Percentiles rank a stretch among this genome's conserved stretches.
phyloP scores from a whole-genome alignment of 2,113 vertebrate genomes.

The Rallus limicola region DNA sequence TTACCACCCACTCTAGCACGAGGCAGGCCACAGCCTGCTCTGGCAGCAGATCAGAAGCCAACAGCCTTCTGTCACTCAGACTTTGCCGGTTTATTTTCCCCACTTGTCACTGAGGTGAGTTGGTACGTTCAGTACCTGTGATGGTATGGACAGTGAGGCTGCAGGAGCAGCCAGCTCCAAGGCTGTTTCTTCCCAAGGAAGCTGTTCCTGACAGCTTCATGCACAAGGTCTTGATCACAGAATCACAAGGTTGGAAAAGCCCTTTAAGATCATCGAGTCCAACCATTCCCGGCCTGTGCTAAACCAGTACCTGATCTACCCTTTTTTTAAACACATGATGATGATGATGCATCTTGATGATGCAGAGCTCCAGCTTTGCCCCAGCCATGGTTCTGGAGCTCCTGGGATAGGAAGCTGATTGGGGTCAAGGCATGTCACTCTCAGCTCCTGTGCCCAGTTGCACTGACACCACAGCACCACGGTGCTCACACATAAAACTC shows the following conservation, averaged over 20 bases:
- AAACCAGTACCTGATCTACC: too few species aligned
- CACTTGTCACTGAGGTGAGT: neutral
- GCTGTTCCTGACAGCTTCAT: neutral
- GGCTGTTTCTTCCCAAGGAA: fast-evolving
- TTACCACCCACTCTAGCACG: neutral
- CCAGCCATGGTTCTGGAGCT: neutral
- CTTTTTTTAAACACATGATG: too few species aligned
- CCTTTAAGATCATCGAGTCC: too few species aligned
- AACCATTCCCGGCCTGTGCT: too few species aligned
- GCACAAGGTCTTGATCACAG: neutral
- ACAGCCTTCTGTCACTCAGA: neutral
- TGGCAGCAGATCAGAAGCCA: neutral
- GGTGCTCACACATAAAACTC: neutral
- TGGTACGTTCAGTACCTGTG: neutral
- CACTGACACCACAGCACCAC: neutral
- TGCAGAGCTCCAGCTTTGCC: neutral
- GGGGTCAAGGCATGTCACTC: fast-evolving
- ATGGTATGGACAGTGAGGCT: fast-evolving
- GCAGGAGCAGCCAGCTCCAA: neutral
- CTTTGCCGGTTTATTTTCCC: neutral
- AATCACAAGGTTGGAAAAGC: too few species aligned
- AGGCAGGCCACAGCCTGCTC: neutral
- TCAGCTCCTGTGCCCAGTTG: fast-evolving
- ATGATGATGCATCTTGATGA: neutral
- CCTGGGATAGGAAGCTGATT: neutral